phyloP scores from a whole-genome alignment of 1,140 invertebrate genomes.

The Diorhabda sublineata region DNA sequence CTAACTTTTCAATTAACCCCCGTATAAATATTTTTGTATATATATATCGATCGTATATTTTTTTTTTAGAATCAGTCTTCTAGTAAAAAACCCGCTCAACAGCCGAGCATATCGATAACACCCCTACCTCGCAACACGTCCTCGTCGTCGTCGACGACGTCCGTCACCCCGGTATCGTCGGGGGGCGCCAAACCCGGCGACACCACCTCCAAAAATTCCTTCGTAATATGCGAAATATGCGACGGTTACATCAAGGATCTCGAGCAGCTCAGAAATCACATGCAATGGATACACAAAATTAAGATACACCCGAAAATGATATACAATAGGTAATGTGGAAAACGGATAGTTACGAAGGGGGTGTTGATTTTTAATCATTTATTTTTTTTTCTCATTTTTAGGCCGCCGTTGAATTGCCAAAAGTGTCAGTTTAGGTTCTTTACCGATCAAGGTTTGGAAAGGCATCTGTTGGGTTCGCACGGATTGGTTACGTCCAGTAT shows the following conservation, averaged over 20 bases:
- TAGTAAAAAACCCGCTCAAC: slow-evolving; percentile 46
- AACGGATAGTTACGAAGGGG: too few species aligned
- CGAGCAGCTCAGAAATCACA: slow-evolving; percentile 87
- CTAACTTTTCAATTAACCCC: too few species aligned
- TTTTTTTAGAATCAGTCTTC: too few species aligned
- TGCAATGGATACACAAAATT: slow-evolving; percentile 95
- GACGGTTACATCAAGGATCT: slow-evolving; percentile 93
- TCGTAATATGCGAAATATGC: slow-evolving; percentile 93
- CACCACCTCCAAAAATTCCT: slow-evolving; percentile 64
- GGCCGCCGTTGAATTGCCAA: slow-evolving; percentile 91
- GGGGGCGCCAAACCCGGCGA: slow-evolving; percentile 45
- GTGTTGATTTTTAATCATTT: too few species aligned
- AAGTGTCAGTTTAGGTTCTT: slow-evolving; percentile 86
- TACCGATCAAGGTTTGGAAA: slow-evolving; percentile 77
- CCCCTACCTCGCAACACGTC: slow-evolving; percentile 68
- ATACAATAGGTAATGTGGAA: slow-evolving; percentile 58
- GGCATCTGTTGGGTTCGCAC: slow-evolving; percentile 89
- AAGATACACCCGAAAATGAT: slow-evolving; percentile 97
- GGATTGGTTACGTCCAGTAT: slow-evolving; percentile 92
- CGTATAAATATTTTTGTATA: too few species aligned
- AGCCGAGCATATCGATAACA: slow-evolving; percentile 87
- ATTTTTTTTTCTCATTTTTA: background rate
- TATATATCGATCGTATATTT: too few species aligned
- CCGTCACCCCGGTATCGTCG: slow-evolving; percentile 31
- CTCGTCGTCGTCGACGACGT: slow-evolving; percentile 26